Evolutionary conservation across 2,797 vertebrate genomes (phyloP).

Genomic region (Coranthus polyacanthus): DNA sequence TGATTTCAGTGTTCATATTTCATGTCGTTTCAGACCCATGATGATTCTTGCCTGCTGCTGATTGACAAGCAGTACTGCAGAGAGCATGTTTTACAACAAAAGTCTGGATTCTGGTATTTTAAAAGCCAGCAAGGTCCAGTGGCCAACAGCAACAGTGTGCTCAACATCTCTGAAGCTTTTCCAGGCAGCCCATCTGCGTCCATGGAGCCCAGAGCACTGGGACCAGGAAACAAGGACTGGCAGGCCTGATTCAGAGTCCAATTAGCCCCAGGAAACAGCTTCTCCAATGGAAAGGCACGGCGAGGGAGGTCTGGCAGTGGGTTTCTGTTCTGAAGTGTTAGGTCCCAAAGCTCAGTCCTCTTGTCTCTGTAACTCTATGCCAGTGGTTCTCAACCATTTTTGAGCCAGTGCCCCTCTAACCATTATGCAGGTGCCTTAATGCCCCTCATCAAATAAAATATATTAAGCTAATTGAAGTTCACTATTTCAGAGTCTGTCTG

Average conservation of each 20-base stretch:
- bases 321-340: constrained; percentile 44
- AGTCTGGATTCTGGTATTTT: constrained; percentile 64
- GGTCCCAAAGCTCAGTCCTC: constrained; percentile 46
- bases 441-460: no score
- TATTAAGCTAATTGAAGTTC: no score
- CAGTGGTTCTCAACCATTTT: not conserved
- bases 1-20: constrained; percentile 52
- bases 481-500: no score
- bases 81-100: constrained; percentile 76
- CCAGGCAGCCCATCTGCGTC: constrained; percentile 73
- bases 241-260: constrained; percentile 63
- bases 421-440: no score
- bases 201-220: constrained; percentile 53
- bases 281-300: constrained; percentile 43
- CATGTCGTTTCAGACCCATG: constrained; percentile 32
- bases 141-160: constrained; percentile 79
- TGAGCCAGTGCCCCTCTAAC: no score
- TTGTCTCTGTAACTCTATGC: constrained; percentile 29
- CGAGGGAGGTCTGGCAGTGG: constrained; percentile 53
- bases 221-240: constrained; percentile 79
- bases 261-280: constrained; percentile 70
- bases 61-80: constrained; percentile 56
- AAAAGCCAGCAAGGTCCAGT: constrained; percentile 39
- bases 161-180: constrained; percentile 65
- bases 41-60: constrained; percentile 51